phyloP scores from a whole-genome alignment of 2,113 vertebrate genomes.

The Dasypus novemcinctus region DNA sequence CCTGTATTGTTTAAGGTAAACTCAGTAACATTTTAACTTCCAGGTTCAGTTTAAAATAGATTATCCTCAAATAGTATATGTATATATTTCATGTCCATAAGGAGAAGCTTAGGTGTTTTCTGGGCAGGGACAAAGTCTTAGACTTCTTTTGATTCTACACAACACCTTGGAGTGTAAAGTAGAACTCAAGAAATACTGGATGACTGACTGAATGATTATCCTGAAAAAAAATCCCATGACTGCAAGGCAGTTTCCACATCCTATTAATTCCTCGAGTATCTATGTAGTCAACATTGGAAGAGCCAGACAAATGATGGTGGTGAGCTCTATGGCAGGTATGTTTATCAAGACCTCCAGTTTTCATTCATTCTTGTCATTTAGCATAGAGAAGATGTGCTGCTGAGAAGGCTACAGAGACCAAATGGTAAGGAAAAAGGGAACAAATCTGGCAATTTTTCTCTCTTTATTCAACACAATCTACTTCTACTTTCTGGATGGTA shows the following conservation, averaged over 20 bases:
- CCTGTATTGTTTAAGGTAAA: constrained; percentile 16
- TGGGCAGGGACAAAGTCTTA: not conserved
- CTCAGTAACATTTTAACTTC: not conserved
- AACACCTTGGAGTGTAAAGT: not conserved
- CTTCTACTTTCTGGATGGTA: not conserved
- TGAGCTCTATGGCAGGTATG: not conserved
- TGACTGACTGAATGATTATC: not conserved
- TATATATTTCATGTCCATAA: not conserved
- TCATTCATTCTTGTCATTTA: not conserved
- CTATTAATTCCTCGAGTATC: not conserved
- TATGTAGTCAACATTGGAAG: not conserved
- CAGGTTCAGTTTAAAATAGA: constrained; percentile 5
- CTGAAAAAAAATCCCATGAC: not conserved
- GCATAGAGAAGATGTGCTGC: not conserved
- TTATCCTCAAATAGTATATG: not conserved
- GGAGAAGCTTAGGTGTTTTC: not conserved
- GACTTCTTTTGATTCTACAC: not conserved
- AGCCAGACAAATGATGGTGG: not conserved
- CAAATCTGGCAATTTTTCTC: not conserved
- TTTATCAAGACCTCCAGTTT: not conserved
- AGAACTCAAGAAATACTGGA: constrained; percentile 25
- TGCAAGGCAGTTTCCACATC: not conserved
- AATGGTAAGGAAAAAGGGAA: not conserved
- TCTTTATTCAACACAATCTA: constrained; percentile 9
- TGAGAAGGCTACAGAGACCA: not conserved